These are phyloP conservation scores for Clistopyga incitator DNA, from an alignment of 2,888 invertebrate genomes.

Conservation along the genomic window DNA sequence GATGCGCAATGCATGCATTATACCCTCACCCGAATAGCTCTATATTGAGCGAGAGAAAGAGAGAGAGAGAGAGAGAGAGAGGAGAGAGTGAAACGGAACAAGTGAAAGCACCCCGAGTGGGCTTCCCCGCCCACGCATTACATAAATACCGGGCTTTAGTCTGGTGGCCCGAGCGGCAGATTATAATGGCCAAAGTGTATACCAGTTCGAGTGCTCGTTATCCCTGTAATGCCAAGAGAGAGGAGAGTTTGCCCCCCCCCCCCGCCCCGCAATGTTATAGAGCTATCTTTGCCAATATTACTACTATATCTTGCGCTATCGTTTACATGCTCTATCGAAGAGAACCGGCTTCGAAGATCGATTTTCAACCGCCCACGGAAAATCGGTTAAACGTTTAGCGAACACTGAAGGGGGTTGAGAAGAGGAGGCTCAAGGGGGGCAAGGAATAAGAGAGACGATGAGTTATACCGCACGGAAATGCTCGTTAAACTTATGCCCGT, in stretches of 20 bases:
- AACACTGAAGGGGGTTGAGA: constrained; percentile 1
- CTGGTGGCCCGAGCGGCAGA: constrained; percentile 70
- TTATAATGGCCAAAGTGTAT: constrained; percentile 79
- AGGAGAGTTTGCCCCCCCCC: neutral
- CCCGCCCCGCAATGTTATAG: neutral
- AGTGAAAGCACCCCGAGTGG: constrained; percentile 20
- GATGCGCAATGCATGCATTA: constrained; percentile 81
- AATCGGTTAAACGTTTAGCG: constrained; percentile 38
- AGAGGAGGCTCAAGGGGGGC: neutral
- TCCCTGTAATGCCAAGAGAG: constrained; percentile 61
- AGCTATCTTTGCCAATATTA: neutral
- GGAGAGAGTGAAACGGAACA: constrained; percentile 36
- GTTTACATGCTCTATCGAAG: constrained; percentile 39
- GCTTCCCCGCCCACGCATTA: constrained; percentile 70
- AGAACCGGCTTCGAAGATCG: constrained; percentile 12
- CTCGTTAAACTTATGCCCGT: constrained; percentile 47
- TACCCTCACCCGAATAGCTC: constrained; percentile 46
- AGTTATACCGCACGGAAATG: constrained; percentile 33
- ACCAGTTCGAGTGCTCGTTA: constrained; percentile 73
- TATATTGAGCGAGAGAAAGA: neutral
- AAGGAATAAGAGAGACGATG: neutral
- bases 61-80: constrained; percentile 10
- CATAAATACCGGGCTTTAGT: constrained; percentile 81
- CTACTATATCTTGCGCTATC: neutral
- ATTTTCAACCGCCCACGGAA: constrained; percentile 26